Evolutionary conservation across 2,797 vertebrate genomes (phyloP).

Genomic region (Chelonia mydas): DNA sequence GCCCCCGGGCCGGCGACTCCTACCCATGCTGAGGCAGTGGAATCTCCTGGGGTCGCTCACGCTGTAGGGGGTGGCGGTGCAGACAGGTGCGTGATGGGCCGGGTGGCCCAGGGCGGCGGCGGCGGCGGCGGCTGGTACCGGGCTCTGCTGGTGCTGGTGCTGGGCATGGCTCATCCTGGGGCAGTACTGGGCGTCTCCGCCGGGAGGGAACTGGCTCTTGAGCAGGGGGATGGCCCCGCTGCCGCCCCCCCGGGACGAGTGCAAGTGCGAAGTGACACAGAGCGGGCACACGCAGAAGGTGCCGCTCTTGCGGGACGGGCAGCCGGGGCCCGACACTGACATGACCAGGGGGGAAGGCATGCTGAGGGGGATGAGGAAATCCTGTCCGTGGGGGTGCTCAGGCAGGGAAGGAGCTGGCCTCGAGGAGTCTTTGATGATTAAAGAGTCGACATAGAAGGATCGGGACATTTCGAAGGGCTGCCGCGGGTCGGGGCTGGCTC

Average conservation of each 20-base stretch:
- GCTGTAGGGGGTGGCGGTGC: slow-evolving; percentile 91
- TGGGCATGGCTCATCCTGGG: slow-evolving; percentile 86
- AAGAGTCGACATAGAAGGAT: slow-evolving; percentile 99
- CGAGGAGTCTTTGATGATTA: slow-evolving; percentile 96
- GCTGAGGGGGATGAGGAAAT: slow-evolving; percentile 95
- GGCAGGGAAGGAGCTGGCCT: slow-evolving; percentile 84
- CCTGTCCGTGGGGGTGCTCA: slow-evolving; percentile 86
- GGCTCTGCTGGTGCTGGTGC: slow-evolving; percentile 82
- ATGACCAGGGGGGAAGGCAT: slow-evolving; percentile 93
- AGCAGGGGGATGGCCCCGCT: slow-evolving; percentile 85
- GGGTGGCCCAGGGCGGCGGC: slow-evolving; percentile 84
- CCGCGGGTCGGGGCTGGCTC: slow-evolving; percentile 58
- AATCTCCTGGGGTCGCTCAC: slow-evolving; percentile 95
- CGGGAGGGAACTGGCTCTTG: slow-evolving; percentile 89
- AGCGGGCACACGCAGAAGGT: slow-evolving; percentile 96
- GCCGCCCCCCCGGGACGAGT: slow-evolving; percentile 83
- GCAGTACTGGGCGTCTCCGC: slow-evolving; percentile 89
- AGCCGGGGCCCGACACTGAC: slow-evolving; percentile 89
- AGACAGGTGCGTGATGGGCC: slow-evolving; percentile 84
- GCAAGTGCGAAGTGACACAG: slow-evolving; percentile 96
- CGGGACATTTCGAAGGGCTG: slow-evolving; percentile 88
- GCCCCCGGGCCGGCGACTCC: slow-evolving; percentile 59
- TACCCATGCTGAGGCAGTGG: slow-evolving; percentile 96
- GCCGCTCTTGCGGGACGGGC: slow-evolving; percentile 93
- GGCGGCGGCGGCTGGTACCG: slow-evolving; percentile 52